Base-by-base conservation (phyloP, 2,113 vertebrate species). In the Nestor notabilis region DNA sequence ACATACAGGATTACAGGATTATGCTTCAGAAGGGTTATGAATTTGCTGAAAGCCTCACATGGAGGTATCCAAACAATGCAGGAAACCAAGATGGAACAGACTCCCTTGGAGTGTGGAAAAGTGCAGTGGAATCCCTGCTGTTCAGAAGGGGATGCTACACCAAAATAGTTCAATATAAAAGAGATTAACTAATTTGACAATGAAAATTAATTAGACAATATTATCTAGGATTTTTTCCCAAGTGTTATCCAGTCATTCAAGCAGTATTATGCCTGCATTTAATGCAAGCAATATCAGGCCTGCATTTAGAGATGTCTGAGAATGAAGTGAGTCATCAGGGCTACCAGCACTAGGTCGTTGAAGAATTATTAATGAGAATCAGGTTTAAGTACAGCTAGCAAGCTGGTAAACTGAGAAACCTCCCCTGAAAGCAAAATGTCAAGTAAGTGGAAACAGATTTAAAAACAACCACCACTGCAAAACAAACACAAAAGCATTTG, bases 41-140 rank as follows among this genome's bases (percentile, higher is more conserved):
- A 87, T 71, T 85, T 17, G 23, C 17, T 95, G 61, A 82, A 95
- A 91, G 19, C 47, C 91, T 97, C 81, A 72, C 49, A 43, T 25
- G 35, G 58, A 63, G 58, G 18, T 21, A 78, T 47, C 28, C 50
- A 70, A 96, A 95, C 33, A 75, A 89, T 11, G 24, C 2, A 52
- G 20, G 37, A 63, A 86, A 85, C n/a, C 77, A 90, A 90, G 33
- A 92, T 33, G 33, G 77, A 88, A 90, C 8, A 70, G 64, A 79
- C 41, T 92, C 58, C 61, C 70, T 47, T 80, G 33, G 56, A 95
- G 72, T 61, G 61, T 89, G 95, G 65, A 95, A 77, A 97, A 94
- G 61, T 75, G 76, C 64, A 78, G 90, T 78, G 85, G 94, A 96
- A 96, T 89, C 55, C 66, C 56, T 0, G 23, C 46, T 90, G 31